Percentiles rank a stretch among this genome's conserved stretches.
Conservation (phyloP, 2,113 vertebrate genomes). For the Pyxicephalus adspersus region DNA sequence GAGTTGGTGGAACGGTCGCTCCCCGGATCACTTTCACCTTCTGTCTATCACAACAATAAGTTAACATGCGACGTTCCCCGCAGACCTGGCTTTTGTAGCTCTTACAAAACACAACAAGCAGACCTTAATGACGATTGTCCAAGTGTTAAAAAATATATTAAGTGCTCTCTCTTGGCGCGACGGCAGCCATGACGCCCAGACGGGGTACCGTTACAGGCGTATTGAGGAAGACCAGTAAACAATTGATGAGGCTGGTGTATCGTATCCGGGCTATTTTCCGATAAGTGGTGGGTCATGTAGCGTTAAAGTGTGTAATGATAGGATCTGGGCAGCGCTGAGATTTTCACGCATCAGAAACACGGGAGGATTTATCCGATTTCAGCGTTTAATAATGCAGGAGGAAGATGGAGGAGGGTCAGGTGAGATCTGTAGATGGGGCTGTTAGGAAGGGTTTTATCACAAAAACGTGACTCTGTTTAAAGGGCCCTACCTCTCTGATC, state of each 20-base stretch:
- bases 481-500: no score
- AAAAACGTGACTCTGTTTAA: no score
- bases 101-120: neutral
- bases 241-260: conserved; percentile 28
- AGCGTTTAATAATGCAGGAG: neutral
- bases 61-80: neutral
- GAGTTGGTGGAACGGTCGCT: neutral
- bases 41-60: neutral
- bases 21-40: neutral
- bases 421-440: neutral
- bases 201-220: neutral
- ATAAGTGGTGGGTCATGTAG: conserved; percentile 3
- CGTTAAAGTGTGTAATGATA: neutral
- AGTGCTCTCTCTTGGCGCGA: neutral
- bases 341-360: conserved; percentile 2
- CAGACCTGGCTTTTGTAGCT: neutral
- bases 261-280: conserved; percentile 5
- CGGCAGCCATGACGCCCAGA: neutral
- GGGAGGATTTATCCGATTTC: neutral
- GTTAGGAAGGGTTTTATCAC: no score
- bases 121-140: neutral
- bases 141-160: neutral
- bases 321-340: neutral
- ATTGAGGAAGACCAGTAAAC: neutral
- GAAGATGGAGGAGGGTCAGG: neutral